phyloP scores from a whole-genome alignment of 2,797 vertebrate species.

The Phylloscopus collybita region DNA sequence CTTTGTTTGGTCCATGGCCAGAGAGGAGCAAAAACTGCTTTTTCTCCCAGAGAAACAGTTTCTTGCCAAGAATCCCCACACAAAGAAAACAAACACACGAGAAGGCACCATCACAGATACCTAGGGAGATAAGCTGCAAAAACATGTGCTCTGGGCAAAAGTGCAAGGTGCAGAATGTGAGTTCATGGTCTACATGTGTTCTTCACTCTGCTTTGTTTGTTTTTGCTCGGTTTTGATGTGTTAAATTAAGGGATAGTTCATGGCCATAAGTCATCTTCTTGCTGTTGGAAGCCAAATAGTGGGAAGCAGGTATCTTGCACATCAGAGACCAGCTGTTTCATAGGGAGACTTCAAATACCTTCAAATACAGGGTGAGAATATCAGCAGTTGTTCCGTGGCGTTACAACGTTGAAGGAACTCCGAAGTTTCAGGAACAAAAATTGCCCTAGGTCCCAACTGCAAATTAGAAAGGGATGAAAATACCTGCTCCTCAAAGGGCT shows the following conservation, averaged over 20 bases:
- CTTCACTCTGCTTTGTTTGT: slow-evolving; percentile 64
- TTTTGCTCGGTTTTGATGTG: slow-evolving; percentile 61
- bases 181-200: slow-evolving; percentile 68
- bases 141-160: slow-evolving; percentile 64
- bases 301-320: slow-evolving; percentile 63
- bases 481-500: slow-evolving; percentile 1
- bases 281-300: slow-evolving; percentile 62
- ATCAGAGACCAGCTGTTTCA: slow-evolving; percentile 72
- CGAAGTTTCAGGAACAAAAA: slow-evolving; percentile 16
- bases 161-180: slow-evolving; percentile 70
- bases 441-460: slow-evolving; percentile 13
- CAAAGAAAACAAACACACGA: slow-evolving; percentile 54
- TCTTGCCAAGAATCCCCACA: slow-evolving; percentile 62
- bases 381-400: not conserved
- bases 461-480: slow-evolving; percentile 41
- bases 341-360: slow-evolving; percentile 46
- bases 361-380: not conserved
- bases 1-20: slow-evolving; percentile 18
- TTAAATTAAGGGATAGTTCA: slow-evolving; percentile 71
- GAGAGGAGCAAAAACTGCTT: slow-evolving; percentile 39
- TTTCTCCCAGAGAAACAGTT: slow-evolving; percentile 32
- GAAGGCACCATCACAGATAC: slow-evolving; percentile 49
- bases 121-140: slow-evolving; percentile 52
- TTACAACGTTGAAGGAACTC: not conserved
- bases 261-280: slow-evolving; percentile 56